Percentiles rank a stretch among this genome's conserved stretches.
phyloP scores from a whole-genome alignment of 2,888 invertebrate species.

The Agonopterix heracliana region DNA sequence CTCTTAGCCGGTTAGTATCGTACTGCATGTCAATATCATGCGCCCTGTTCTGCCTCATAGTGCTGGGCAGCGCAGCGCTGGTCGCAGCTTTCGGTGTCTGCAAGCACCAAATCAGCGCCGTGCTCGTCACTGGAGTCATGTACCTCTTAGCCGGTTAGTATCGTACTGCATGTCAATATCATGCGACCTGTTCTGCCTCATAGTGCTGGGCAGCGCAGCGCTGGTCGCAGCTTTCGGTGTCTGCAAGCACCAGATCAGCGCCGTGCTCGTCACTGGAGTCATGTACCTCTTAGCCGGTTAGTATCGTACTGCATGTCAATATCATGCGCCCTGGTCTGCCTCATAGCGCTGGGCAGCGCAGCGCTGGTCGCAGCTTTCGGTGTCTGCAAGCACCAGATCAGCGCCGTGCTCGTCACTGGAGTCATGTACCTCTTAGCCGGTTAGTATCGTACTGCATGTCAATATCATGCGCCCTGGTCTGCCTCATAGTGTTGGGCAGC shows the following conservation, averaged over 20 bases:
- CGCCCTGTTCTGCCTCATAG: too few species aligned
- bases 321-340: too few species aligned
- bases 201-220: conserved; percentile 90
- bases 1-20: conserved; percentile 85
- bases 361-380: conserved; percentile 93
- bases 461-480: too few species aligned
- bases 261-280: conserved; percentile 94
- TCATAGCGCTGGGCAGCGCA: too few species aligned
- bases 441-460: conserved; percentile 44
- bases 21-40: too few species aligned
- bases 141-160: conserved; percentile 90
- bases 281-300: conserved; percentile 95
- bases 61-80: not conserved
- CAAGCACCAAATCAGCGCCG: conserved; percentile 94
- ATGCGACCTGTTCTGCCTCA: conserved; percentile 93
- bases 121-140: conserved; percentile 95
- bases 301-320: conserved; percentile 14
- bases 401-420: conserved; percentile 94
- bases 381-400: conserved; percentile 92
- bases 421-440: conserved; percentile 96
- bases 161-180: conserved; percentile 67
- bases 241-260: conserved; percentile 93
- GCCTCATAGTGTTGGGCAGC: not conserved
- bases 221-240: conserved; percentile 93
- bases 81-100: conserved; percentile 40